A percentile compares a stretch with the other conserved stretches of the same genome.
phyloP scores from a whole-genome alignment of 2,888 invertebrate species.

The Oligia strigilis region DNA sequence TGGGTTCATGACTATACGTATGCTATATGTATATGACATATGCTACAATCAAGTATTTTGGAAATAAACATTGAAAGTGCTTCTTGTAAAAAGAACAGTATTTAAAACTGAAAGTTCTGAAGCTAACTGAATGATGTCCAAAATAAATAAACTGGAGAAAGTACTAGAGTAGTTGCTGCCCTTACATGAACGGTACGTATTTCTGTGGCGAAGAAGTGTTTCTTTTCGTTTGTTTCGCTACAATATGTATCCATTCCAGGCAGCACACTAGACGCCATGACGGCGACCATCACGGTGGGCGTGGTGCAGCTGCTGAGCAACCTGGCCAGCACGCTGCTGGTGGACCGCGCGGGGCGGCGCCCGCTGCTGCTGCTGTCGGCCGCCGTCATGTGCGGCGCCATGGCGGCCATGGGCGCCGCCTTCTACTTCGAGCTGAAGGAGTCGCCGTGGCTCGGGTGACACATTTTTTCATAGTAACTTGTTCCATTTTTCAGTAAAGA shows the following conservation, averaged over 20 bases:
- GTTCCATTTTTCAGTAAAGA: not conserved
- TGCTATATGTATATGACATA: too few relatives aligned
- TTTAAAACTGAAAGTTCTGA: not conserved
- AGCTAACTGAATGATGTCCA: not conserved
- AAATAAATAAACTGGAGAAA: not conserved
- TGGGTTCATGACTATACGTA: too few relatives aligned
- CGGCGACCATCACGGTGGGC: slow-evolving; percentile 90
- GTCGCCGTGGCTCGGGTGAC: slow-evolving; percentile 84
- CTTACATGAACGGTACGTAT: too few relatives aligned
- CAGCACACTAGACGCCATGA: slow-evolving; percentile 87
- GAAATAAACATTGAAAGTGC: not conserved
- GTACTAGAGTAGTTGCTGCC: not conserved
- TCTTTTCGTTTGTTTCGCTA: too few relatives aligned
- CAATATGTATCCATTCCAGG: slow-evolving; percentile 74
- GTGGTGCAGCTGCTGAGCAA: slow-evolving; percentile 90
- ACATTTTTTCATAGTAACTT: not conserved
- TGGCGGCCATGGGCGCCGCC: slow-evolving; percentile 89
- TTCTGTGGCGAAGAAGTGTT: too few relatives aligned
- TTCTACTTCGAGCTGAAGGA: slow-evolving; percentile 87
- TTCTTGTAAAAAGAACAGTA: too few relatives aligned
- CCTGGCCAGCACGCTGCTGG: slow-evolving; percentile 88
- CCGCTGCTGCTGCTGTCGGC: slow-evolving; percentile 91
- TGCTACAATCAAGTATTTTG: not conserved
- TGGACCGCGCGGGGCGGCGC: slow-evolving; percentile 91
- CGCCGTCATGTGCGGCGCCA: slow-evolving; percentile 87